Conservation (phyloP, 1,140 invertebrate genomes). For the Drosophila sulfurigaster region DNA sequence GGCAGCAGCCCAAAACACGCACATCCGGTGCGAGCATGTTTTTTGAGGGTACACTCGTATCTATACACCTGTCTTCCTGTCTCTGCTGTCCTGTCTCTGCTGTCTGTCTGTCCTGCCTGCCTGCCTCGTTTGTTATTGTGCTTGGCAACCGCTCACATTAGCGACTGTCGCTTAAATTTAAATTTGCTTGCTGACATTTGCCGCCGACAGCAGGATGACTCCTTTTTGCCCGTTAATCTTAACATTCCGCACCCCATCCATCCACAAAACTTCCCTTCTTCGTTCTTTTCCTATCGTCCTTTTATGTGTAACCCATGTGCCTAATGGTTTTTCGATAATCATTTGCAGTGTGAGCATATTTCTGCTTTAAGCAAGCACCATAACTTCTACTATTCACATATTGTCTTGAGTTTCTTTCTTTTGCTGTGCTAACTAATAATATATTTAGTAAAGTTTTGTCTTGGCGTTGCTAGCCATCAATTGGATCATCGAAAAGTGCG, state of each 20-base stretch:
- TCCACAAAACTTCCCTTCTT: neutral
- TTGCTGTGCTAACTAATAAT: conserved; percentile 1
- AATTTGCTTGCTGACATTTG: conserved; percentile 70
- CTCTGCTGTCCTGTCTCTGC: neutral
- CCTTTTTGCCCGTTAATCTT: conserved; percentile 38
- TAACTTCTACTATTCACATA: neutral
- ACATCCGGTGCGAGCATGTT: conserved; percentile 58
- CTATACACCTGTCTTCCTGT: conserved; percentile 39
- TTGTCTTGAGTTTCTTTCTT: conserved; percentile 2
- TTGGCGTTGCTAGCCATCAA: conserved; percentile 15
- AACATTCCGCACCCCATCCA: conserved; percentile 6
- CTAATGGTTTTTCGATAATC: conserved; percentile 78
- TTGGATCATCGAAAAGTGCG: neutral
- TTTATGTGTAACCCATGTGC: conserved; percentile 50
- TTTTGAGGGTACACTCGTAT: conserved; percentile 46
- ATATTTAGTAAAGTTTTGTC: conserved; percentile 7
- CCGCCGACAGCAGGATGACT: conserved; percentile 38
- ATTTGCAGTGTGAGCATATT: conserved; percentile 37
- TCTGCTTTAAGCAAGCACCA: neutral
- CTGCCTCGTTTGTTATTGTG: conserved; percentile 30
- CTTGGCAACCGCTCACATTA: conserved; percentile 56
- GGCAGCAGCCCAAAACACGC: conserved; percentile 64
- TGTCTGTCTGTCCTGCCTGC: neutral
- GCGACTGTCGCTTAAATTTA: conserved; percentile 72
- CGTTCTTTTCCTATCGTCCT: conserved; percentile 1